A percentile compares a stretch with the other conserved stretches of the same genome.
These are phyloP conservation scores for Euthynnus affinis DNA, from an alignment of 2,797 vertebrate genomes.

Conservation along the genomic window DNA sequence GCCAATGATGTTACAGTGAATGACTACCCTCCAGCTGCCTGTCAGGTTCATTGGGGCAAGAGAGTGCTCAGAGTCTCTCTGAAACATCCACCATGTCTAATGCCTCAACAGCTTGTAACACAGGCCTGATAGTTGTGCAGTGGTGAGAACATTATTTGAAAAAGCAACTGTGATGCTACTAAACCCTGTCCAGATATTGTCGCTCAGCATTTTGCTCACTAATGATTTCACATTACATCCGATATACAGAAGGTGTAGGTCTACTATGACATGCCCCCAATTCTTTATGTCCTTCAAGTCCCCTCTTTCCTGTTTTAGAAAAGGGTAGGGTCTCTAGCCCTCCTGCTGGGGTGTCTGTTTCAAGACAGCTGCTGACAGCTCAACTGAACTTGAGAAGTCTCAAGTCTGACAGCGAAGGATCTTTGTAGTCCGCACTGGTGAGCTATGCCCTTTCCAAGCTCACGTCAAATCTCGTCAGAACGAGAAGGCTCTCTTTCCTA, in stretches of 20 bases:
- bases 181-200: constrained; percentile 17
- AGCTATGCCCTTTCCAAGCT: constrained; percentile 46
- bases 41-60: constrained; percentile 54
- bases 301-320: constrained; percentile 80
- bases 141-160: constrained; percentile 12
- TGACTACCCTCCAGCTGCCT: constrained; percentile 60
- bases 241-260: constrained; percentile 16
- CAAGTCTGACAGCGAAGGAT: constrained; percentile 68
- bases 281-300: constrained; percentile 72
- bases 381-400: constrained; percentile 82
- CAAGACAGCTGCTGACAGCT: constrained; percentile 84
- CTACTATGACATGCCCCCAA: constrained; percentile 27
- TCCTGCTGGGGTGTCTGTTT: constrained; percentile 82
- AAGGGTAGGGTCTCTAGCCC: constrained; percentile 63
- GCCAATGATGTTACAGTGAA: constrained; percentile 64
- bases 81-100: constrained; percentile 27
- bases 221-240: constrained; percentile 20
- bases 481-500: not conserved
- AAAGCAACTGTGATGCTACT: not conserved
- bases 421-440: constrained; percentile 60
- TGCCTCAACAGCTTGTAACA: constrained; percentile 19
- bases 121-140: not conserved
- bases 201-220: constrained; percentile 3
- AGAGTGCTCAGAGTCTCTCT: constrained; percentile 40
- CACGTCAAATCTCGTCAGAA: constrained; percentile 10